A percentile compares a stretch with the other conserved stretches of the same genome.
phyloP scores from a whole-genome alignment of 2,888 invertebrate species.

The Leptopterna dolabrata region DNA sequence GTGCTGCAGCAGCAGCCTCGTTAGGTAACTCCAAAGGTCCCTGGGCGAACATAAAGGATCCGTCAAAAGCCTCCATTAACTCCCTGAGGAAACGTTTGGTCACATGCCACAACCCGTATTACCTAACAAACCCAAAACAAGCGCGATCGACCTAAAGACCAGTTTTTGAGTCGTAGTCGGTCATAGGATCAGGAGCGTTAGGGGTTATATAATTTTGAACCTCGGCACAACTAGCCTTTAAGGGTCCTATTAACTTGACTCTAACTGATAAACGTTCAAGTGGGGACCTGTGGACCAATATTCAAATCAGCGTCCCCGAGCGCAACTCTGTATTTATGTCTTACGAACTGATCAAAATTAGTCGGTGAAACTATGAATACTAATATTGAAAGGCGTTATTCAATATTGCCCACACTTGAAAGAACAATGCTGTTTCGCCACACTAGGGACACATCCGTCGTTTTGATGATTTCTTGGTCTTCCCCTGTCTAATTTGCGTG shows the following conservation, averaged over 20 bases:
- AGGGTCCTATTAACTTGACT: constrained; percentile 15
- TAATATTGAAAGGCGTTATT: background rate
- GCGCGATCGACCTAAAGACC: constrained; percentile 53
- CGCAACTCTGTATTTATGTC: background rate
- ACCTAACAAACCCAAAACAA: constrained; percentile 49
- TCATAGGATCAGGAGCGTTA: constrained; percentile 40
- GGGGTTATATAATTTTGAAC: constrained; percentile 36
- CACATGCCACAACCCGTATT: constrained; percentile 33
- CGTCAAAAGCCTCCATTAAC: constrained; percentile 24
- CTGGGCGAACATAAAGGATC: constrained; percentile 20
- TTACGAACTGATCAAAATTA: background rate
- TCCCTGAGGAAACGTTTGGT: constrained; percentile 24
- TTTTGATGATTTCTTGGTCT: too few species aligned
- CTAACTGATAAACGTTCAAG: constrained; percentile 32
- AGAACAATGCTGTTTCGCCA: background rate
- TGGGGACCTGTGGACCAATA: constrained; percentile 24
- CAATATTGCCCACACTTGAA: background rate
- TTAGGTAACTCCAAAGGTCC: constrained; percentile 17
- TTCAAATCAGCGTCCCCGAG: constrained; percentile 20
- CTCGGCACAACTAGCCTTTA: constrained; percentile 30
- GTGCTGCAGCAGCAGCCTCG: constrained; percentile 13
- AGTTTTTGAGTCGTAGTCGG: constrained; percentile 42
- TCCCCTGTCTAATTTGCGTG: too few species aligned
- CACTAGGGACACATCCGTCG: background rate
- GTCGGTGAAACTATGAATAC: background rate